A percentile compares a stretch with the other conserved stretches of the same genome.
Conservation (phyloP, 2,888 invertebrate genomes). For the Lithophane socia region DNA sequence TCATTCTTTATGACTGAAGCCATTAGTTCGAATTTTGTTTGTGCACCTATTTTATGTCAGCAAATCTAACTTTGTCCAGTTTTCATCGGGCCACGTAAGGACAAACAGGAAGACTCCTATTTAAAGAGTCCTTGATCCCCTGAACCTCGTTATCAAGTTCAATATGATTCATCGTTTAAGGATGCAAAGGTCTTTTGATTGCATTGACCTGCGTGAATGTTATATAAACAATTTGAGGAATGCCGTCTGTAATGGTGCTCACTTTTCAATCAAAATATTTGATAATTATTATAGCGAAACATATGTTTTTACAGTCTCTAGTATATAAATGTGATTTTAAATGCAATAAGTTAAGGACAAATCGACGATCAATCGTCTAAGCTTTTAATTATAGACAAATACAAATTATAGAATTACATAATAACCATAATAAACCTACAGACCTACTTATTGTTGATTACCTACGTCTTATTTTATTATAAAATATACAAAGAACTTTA, state of each 20-base stretch:
- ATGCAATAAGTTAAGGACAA: slow-evolving; percentile 16
- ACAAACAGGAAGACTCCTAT: slow-evolving; percentile 86
- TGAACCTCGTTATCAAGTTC: slow-evolving; percentile 76
- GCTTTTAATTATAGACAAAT: slow-evolving; percentile 4
- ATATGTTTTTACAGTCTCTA: not conserved
- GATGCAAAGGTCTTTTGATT: slow-evolving; percentile 47
- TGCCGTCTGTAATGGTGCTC: not conserved
- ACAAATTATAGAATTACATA: slow-evolving; percentile 20
- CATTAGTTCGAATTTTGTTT: slow-evolving; percentile 68
- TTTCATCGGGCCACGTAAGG: slow-evolving; percentile 77
- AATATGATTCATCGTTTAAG: slow-evolving; percentile 68
- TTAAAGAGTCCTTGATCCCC: slow-evolving; percentile 77
- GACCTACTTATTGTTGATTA: slow-evolving; percentile 32
- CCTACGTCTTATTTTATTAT: slow-evolving; percentile 1
- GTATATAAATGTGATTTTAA: not conserved
- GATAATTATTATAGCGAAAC: not conserved
- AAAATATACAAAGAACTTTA: not conserved
- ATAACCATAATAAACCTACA: slow-evolving; percentile 36
- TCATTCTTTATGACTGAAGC: slow-evolving; percentile 61
- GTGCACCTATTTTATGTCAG: slow-evolving; percentile 37
- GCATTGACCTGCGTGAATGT: slow-evolving; percentile 38
- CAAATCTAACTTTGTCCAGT: slow-evolving; percentile 69
- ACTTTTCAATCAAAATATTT: slow-evolving; percentile 24
- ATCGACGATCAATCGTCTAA: not conserved
- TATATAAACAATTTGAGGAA: slow-evolving; percentile 45